Base-by-base conservation (phyloP, 2,113 vertebrate genomes). In the Cranoglanis bouderius region DNA sequence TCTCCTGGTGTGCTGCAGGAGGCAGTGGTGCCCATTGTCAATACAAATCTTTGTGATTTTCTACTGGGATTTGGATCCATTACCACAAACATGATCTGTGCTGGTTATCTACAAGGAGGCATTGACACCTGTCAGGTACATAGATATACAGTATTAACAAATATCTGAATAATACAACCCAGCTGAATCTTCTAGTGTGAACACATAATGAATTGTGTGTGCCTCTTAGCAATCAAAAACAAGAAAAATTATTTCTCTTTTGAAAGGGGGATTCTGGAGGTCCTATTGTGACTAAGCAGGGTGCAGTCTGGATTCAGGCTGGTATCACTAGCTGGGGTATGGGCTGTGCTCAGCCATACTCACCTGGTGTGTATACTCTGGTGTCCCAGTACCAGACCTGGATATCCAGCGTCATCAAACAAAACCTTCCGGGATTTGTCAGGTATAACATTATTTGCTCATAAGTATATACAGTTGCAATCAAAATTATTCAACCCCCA, bases 261-360 rank as follows among this genome's bases (percentile, higher is more conserved):
- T 70, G n/a, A 5, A 57, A 91, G 88, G 85, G 85, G 0, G 90
- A 91, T 29, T 87, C 88, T 65, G 90, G 90, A 7, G 90, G 90
- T 46, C 88, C 90, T 10, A 13, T 91, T 88, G 90, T 91, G 75
- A 55, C 7, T 72, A 84, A 57, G 65, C 24, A 55, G 51, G 83
- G 88, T 77, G 4, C 74, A 74, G 43, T 77, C 72, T 91, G 90
- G 90, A 21, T 91, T 74, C 90, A 67, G 88, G 49, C 90, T 89
- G 90, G 90, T 46, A 89, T 91, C 88, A 89, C 88, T 53, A 91
- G 90, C 90, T 91, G 85, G 85, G 90, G 90, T 53, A 24, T 24
- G 16, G 90, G 90, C 18, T 91, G 90, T 89, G 90, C 82, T 49
- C 1, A 35, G 9, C n/a, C 82, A 32, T 61, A 55, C 13, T 0